Evolutionary conservation across 2,888 invertebrate species (phyloP).

Genomic region (Crematogaster levior): DNA sequence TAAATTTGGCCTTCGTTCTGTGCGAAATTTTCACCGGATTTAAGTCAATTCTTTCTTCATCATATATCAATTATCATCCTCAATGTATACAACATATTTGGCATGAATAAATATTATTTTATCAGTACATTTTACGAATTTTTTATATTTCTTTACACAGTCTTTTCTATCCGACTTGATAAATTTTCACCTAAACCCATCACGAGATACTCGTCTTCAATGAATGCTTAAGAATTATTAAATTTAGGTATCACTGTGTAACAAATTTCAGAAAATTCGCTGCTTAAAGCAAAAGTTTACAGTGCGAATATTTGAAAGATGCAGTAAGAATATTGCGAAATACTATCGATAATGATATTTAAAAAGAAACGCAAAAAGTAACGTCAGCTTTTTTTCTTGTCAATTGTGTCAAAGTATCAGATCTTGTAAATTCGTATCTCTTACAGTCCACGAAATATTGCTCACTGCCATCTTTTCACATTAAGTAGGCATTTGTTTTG

Average conservation of each 20-base stretch:
- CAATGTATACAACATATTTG: neutral
- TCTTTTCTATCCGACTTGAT: neutral
- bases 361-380: neutral
- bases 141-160: neutral
- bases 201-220: conserved; percentile 25
- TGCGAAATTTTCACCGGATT: neutral
- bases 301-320: conserved; percentile 11
- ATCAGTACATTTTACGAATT: neutral
- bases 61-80: neutral
- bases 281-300: conserved; percentile 18
- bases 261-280: neutral
- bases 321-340: conserved; percentile 21
- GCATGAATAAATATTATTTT: conserved; percentile 20
- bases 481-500: conserved; percentile 26
- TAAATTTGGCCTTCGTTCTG: neutral
- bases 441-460: conserved; percentile 27
- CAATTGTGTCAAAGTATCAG: neutral
- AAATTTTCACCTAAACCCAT: conserved; percentile 25
- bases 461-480: conserved; percentile 40
- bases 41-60: neutral
- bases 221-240: neutral
- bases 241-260: neutral
- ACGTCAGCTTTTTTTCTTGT: conserved; percentile 8
- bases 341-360: neutral
- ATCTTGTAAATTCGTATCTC: neutral